A percentile compares a stretch with the other conserved stretches of the same genome.
These are phyloP conservation scores for Lepeophtheirus salmonis DNA, from an alignment of 1,140 invertebrate genomes.

Conservation along the genomic window DNA sequence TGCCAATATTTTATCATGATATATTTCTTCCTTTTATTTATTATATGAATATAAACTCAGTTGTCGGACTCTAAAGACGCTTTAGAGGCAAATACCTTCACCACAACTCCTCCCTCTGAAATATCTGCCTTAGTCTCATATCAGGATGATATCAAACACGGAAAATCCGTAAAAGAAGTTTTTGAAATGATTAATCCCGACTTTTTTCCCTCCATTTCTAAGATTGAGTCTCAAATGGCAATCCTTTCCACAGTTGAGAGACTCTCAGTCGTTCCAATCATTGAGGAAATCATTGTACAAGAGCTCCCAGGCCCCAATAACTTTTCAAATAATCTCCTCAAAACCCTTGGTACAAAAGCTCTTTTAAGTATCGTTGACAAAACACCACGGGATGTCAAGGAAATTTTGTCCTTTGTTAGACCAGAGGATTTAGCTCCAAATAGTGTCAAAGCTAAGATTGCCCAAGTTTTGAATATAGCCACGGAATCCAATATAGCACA, in stretches of 20 bases:
- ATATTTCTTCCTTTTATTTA: too few relatives aligned
- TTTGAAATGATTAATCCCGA: not conserved
- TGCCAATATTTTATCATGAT: too few relatives aligned
- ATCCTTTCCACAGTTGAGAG: not conserved
- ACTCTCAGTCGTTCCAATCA: not conserved
- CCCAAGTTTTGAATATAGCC: not conserved
- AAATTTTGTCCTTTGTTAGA: not conserved
- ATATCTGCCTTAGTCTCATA: not conserved
- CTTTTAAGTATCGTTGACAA: not conserved
- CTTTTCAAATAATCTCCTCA: not conserved
- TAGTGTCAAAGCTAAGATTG: not conserved
- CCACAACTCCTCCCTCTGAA: not conserved
- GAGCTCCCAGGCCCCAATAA: not conserved
- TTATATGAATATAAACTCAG: too few relatives aligned
- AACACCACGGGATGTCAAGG: not conserved
- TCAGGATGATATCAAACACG: not conserved
- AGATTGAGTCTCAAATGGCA: not conserved
- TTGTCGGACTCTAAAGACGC: too few relatives aligned
- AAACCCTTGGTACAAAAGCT: not conserved
- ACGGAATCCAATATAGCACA: not conserved
- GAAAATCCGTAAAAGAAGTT: not conserved
- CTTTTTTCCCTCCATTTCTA: not conserved
- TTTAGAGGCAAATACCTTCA: too few relatives aligned
- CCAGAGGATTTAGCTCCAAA: not conserved
- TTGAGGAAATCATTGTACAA: not conserved